Conservation (phyloP, 2,888 invertebrate species). For the Ferdinandea cuprea region DNA sequence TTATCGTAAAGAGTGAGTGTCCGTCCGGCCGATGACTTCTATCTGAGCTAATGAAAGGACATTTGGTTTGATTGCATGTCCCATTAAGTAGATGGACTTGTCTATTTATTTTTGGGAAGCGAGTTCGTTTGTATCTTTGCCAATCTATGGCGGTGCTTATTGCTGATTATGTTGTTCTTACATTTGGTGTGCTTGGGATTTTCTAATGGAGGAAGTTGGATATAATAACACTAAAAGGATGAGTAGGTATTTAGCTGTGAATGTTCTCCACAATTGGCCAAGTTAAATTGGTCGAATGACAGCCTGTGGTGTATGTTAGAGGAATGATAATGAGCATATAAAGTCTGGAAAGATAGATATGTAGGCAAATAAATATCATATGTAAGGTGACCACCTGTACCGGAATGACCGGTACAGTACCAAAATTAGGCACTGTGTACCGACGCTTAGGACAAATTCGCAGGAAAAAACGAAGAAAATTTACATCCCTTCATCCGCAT, state of each 20-base stretch:
- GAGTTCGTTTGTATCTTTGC: too few relatives aligned
- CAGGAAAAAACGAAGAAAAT: too few relatives aligned
- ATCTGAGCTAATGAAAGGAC: conserved; percentile 56
- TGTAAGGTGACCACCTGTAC: too few relatives aligned
- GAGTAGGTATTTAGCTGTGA: conserved; percentile 16
- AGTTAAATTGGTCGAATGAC: conserved; percentile 28
- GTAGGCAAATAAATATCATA: too few relatives aligned
- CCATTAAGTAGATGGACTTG: conserved; percentile 40
- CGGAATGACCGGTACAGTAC: too few relatives aligned
- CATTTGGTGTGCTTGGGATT: neutral
- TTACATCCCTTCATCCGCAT: too few relatives aligned
- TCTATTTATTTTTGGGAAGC: conserved; percentile 10
- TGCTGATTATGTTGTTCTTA: conserved; percentile 32
- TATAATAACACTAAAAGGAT: neutral
- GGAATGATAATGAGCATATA: neutral
- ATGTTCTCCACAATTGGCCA: conserved; percentile 31
- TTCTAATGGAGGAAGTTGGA: conserved; percentile 19
- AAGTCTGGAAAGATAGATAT: too few relatives aligned
- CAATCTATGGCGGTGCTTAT: conserved; percentile 9
- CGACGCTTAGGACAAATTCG: too few relatives aligned
- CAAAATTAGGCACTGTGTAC: too few relatives aligned
- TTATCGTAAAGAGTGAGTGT: conserved; percentile 33
- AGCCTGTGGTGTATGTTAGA: neutral
- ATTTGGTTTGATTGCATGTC: conserved; percentile 67
- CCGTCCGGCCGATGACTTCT: conserved; percentile 31